phyloP scores from a whole-genome alignment of 2,888 invertebrate genomes.

The Drosophila kokeensis region DNA sequence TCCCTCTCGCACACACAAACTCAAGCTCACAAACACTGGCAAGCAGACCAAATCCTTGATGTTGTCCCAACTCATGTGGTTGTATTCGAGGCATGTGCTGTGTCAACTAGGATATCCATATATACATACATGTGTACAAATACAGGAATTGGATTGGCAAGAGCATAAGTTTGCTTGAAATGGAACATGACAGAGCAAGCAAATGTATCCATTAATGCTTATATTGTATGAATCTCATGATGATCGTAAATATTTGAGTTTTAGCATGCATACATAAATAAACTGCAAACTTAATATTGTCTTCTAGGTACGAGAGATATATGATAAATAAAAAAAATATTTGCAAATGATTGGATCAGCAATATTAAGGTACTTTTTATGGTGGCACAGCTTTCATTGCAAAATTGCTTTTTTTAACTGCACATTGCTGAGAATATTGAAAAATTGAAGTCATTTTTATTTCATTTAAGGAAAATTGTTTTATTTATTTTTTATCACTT shows the following conservation, averaged over 20 bases:
- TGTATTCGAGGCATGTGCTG: conserved; percentile 1
- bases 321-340: not conserved
- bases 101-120: conserved; percentile 11
- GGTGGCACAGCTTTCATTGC: not conserved
- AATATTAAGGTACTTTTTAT: not conserved
- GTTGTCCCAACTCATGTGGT: conserved; percentile 4
- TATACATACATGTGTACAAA: not conserved
- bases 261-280: not conserved
- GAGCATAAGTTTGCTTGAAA: conserved; percentile 12
- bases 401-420: not conserved
- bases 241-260: conserved; percentile 6
- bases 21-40: conserved; percentile 15
- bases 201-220: conserved; percentile 4
- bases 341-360: not conserved
- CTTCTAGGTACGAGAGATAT: not conserved
- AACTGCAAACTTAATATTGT: not conserved
- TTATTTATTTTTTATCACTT: conserved; percentile 66
- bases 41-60: conserved; percentile 11
- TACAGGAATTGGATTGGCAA: conserved; percentile 1
- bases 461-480: conserved; percentile 63
- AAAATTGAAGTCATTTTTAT: not conserved
- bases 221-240: not conserved
- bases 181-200: not conserved
- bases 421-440: not conserved
- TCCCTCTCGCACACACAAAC: conserved; percentile 13